Percentiles rank a stretch among this genome's conserved stretches.
Evolutionary conservation across 2,113 vertebrate species (phyloP).

Genomic region (Grus americana): DNA sequence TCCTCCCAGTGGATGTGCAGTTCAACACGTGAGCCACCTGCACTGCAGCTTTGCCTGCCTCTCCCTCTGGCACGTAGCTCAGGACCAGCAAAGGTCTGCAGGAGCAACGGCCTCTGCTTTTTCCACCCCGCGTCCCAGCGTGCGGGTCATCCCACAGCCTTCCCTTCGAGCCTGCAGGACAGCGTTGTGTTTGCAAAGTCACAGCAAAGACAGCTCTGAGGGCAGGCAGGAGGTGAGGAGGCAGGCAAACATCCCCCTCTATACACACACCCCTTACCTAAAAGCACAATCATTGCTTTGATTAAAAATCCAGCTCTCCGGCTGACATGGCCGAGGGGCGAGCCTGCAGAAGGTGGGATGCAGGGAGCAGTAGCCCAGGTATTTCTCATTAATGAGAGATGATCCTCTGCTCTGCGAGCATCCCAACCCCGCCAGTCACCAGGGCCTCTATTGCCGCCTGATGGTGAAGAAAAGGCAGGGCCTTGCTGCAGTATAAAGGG

Average conservation of each 20-base stretch:
- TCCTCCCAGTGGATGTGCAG: neutral
- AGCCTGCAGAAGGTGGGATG: neutral
- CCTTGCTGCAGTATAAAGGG: neutral
- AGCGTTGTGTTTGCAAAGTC: neutral
- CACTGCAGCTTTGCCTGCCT: neutral
- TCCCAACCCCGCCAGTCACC: neutral
- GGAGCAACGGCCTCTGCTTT: neutral
- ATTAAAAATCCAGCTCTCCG: slow-evolving; percentile 9
- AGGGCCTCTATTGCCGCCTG: neutral
- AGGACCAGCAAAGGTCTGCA: neutral
- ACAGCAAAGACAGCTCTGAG: neutral
- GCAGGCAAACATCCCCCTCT: neutral
- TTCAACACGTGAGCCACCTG: neutral
- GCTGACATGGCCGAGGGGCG: neutral
- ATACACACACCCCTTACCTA: neutral
- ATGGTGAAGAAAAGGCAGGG: neutral
- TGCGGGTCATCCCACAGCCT: neutral
- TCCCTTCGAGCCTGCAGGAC: neutral
- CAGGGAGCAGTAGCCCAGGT: neutral
- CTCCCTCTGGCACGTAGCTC: neutral
- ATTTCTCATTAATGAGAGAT: neutral
- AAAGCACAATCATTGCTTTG: neutral
- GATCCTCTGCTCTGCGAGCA: neutral
- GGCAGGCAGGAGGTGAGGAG: neutral
- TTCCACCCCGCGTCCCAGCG: rapidly evolving